Evolutionary conservation across 2,113 vertebrate species (phyloP), one percentile per base, ranked within the genome.

Genomic region (Nothocercus nigrocapillus): DNA sequence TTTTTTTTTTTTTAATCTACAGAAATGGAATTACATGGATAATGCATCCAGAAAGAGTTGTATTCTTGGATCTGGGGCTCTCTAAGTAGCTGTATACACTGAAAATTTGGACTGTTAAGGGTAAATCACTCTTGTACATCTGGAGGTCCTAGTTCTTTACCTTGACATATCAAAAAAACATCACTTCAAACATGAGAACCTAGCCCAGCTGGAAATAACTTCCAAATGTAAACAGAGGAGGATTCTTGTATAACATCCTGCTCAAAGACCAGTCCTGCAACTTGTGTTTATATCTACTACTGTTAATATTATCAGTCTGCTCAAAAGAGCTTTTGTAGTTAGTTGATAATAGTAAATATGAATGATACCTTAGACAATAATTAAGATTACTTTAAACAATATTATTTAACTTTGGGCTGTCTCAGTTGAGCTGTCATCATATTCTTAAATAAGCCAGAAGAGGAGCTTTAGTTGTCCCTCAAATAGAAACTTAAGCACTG

Each of bases 41-140:
- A 45, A n/a, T 81, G 34, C 7, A 13, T 85, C 7, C 28, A 45
- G 24, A 81, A 42, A 20, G 81, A 32, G 62, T 15, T 45, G 32
- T 24, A 17, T 25, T 56, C 12, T 47, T 36, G 22, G 22, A 13
- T 70, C 7, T n/a, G 36, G 18, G 4, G 73, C 54, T 83, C 28
- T 81, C 2, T 44, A 61, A 62, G n/a, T 78, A 68, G 21, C 56
- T 42, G 3, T 38, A 9, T 63, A 9, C 19, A 22, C 13, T 88
- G 1, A 2, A 8, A 44, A 16, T 53, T 64, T 80, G 42, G 72
- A 85, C 34, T 80, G 18, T 38, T 45, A 36, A 72, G 18, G 10
- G 15, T 78, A 56, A 56, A 49, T 51, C 11, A 18, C 20, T 69
- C 30, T 63, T 0, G 0, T 59, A 44, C 25, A 22, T 63, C 36